These are phyloP conservation scores for Pseudopleuronectes americanus DNA, from an alignment of 2,797 vertebrate species.

Conservation along the genomic window DNA sequence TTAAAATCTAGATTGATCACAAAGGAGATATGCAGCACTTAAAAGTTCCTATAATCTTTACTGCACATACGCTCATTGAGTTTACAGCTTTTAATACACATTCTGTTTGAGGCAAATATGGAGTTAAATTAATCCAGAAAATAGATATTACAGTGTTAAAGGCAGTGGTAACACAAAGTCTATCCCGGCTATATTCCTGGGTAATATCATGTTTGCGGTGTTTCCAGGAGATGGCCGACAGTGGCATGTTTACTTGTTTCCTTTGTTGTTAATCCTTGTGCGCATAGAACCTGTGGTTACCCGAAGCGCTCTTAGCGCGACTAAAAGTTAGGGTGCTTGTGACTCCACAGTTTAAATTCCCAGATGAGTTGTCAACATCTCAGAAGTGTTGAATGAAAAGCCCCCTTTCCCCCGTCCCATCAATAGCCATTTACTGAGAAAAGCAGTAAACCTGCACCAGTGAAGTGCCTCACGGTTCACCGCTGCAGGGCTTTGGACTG, in stretches of 20 bases:
- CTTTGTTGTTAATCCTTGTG: slow-evolving; percentile 18
- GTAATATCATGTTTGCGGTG: slow-evolving; percentile 3
- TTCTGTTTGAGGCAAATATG: neutral
- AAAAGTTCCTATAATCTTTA: neutral
- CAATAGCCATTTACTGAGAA: slow-evolving; percentile 28
- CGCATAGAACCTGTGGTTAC: slow-evolving; percentile 9
- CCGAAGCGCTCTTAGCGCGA: neutral
- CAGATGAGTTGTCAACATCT: slow-evolving; percentile 2
- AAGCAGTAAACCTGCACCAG: slow-evolving; percentile 33
- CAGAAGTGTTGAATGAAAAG: slow-evolving; percentile 14
- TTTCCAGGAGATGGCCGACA: slow-evolving; percentile 4
- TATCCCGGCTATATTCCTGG: neutral
- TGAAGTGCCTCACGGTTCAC: slow-evolving; percentile 23
- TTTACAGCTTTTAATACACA: neutral
- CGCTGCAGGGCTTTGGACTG: slow-evolving; percentile 41
- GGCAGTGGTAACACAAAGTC: neutral
- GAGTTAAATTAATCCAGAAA: neutral
- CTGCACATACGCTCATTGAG: neutral
- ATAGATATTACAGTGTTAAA: neutral
- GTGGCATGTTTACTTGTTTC: neutral
- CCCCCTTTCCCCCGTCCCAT: neutral
- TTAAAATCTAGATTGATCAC: neutral
- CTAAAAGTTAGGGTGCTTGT: neutral
- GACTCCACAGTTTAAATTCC: slow-evolving; percentile 3
- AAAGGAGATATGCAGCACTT: neutral